Percentiles rank a stretch among this genome's conserved stretches.
Evolutionary conservation across 1,140 invertebrate genomes (phyloP).

Genomic region (Drosophila mayri): DNA sequence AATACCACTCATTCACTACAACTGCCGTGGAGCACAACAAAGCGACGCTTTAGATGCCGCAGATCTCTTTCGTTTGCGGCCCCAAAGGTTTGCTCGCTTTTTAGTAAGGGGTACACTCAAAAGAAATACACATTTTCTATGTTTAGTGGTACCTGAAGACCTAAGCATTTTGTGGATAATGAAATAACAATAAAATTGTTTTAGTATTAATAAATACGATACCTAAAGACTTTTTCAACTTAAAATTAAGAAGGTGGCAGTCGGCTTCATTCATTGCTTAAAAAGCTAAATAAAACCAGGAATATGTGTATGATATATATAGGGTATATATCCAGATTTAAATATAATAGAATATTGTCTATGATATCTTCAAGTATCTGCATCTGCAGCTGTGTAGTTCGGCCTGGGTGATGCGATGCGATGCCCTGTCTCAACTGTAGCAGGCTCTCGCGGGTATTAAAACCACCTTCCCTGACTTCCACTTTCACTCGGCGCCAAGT

Average conservation of each 20-base stretch:
- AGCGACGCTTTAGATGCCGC: slow-evolving; percentile 63
- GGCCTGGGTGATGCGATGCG: slow-evolving; percentile 13
- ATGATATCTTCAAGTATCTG: slow-evolving; percentile 3
- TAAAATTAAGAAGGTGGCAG: background rate
- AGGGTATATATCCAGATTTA: background rate
- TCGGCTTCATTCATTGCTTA: too few relatives aligned
- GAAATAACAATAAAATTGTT: background rate
- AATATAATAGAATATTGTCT: background rate
- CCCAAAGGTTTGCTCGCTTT: slow-evolving; percentile 31
- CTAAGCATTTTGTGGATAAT: background rate
- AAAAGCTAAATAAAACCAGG: background rate
- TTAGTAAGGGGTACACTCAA: background rate
- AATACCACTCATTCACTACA: slow-evolving; percentile 60
- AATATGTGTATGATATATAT: background rate
- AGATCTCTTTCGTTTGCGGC: slow-evolving; percentile 43
- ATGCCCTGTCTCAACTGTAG: slow-evolving; percentile 38
- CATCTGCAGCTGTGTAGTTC: background rate
- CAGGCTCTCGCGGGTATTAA: slow-evolving; percentile 57
- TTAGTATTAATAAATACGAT: background rate
- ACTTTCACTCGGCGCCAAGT: slow-evolving; percentile 72
- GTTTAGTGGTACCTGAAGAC: background rate
- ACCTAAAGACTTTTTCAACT: too few relatives aligned
- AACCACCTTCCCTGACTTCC: slow-evolving; percentile 64
- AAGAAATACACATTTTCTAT: background rate
- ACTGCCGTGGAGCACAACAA: slow-evolving; percentile 53